Evolutionary conservation across 1,140 invertebrate genomes (phyloP).

Genomic region (Gryon sp.): DNA sequence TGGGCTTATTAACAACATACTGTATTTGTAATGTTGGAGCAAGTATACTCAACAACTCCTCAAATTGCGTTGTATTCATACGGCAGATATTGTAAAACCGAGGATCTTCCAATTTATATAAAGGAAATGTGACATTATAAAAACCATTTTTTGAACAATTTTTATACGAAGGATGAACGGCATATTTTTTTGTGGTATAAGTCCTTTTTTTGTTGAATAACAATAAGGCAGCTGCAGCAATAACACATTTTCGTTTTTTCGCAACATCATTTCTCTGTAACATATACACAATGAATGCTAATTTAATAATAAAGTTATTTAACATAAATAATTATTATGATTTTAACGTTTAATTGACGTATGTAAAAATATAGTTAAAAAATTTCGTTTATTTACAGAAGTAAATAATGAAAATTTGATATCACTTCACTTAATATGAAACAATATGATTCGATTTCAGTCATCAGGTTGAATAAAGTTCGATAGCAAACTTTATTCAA

Average conservation of each 20-base stretch:
- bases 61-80: neutral
- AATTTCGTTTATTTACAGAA: too few relatives aligned
- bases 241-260: neutral
- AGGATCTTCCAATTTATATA: neutral
- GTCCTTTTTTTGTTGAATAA: neutral
- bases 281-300: too few relatives aligned
- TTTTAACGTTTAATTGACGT: too few relatives aligned
- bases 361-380: too few relatives aligned
- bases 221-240: neutral
- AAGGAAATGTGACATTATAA: neutral
- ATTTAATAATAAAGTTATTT: too few relatives aligned
- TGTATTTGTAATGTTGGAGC: neutral
- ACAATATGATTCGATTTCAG: too few relatives aligned
- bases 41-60: neutral
- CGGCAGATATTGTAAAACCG: neutral
- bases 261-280: too few relatives aligned
- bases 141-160: neutral
- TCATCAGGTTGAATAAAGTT: too few relatives aligned
- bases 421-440: too few relatives aligned
- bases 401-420: too few relatives aligned
- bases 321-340: too few relatives aligned
- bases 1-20: neutral
- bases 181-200: constrained; percentile 6
- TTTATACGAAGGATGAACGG: neutral
- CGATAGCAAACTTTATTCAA: too few relatives aligned